These are phyloP conservation scores for Neotoma lepida DNA, from an alignment of 2,113 vertebrate genomes.

Conservation along the genomic window DNA sequence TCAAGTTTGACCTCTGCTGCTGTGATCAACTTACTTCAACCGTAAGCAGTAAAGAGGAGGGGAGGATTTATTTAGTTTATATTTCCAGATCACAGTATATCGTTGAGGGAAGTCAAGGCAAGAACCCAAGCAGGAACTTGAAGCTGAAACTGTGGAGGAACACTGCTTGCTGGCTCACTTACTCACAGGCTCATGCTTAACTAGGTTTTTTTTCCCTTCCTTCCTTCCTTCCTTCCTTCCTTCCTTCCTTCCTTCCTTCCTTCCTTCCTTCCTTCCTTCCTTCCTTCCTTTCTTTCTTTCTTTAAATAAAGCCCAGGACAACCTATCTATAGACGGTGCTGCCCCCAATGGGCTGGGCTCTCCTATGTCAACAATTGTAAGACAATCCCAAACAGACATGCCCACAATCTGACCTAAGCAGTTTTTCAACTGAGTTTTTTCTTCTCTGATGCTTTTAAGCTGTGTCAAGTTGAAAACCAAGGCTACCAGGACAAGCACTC, in stretches of 20 bases:
- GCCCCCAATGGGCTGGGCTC: too few species aligned
- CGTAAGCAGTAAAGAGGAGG: not conserved
- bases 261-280: rapidly evolving
- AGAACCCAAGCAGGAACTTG: not conserved
- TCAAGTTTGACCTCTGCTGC: not conserved
- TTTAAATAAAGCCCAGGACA: not conserved
- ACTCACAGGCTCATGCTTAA: not conserved
- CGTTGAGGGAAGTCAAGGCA: not conserved
- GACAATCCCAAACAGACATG: too few species aligned
- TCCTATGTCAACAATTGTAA: not conserved
- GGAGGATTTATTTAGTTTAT: too few species aligned
- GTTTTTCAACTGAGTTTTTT: not conserved
- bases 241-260: too few species aligned
- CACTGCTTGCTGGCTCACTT: not conserved
- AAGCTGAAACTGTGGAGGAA: not conserved
- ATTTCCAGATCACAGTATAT: not conserved
- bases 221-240: too few species aligned
- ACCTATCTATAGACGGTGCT: not conserved
- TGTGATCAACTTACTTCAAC: not conserved
- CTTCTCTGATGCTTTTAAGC: not conserved
- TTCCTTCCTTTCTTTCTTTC: not conserved
- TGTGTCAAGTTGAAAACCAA: not conserved
- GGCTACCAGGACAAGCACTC: not conserved
- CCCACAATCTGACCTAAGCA: not conserved
- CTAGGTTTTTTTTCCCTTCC: not conserved